Evolutionary conservation across 2,888 invertebrate species (phyloP).

Genomic region (Heliconius aoede): DNA sequence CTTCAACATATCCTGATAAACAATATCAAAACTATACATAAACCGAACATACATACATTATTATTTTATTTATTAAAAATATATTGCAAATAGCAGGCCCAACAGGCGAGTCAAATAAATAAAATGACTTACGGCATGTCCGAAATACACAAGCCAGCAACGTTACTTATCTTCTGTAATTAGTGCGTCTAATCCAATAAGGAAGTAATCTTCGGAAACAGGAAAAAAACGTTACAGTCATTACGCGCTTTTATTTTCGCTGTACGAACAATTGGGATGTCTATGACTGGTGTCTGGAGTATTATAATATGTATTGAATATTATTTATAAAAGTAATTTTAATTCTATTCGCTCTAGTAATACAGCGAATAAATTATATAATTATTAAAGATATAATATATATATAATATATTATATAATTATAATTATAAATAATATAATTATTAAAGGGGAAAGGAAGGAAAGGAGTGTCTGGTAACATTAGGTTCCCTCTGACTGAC

Average conservation of each 20-base stretch:
- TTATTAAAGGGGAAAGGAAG: too few species aligned
- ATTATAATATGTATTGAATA: neutral
- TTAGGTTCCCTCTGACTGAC: too few species aligned
- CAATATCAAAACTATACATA: too few species aligned
- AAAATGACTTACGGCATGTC: neutral
- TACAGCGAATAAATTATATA: too few species aligned
- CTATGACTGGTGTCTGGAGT: neutral
- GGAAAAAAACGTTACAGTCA: slow-evolving; percentile 19
- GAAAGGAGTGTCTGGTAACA: too few species aligned
- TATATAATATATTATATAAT: too few species aligned
- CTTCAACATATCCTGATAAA: too few species aligned
- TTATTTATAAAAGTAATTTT: too few species aligned
- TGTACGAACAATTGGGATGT: slow-evolving; percentile 9
- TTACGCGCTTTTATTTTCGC: slow-evolving; percentile 24
- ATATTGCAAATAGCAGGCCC: neutral
- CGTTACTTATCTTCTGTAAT: slow-evolving; percentile 25
- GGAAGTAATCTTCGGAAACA: slow-evolving; percentile 27
- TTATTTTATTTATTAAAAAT: neutral
- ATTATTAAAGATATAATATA: too few species aligned
- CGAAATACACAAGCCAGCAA: neutral
- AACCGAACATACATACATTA: neutral
- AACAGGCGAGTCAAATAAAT: neutral
- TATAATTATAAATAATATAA: too few species aligned
- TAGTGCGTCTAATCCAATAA: slow-evolving; percentile 32
- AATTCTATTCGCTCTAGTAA: too few species aligned